Percentiles rank a stretch among this genome's conserved stretches.
phyloP scores from a whole-genome alignment of 2,797 vertebrate genomes.

The Pitangus sulphuratus region DNA sequence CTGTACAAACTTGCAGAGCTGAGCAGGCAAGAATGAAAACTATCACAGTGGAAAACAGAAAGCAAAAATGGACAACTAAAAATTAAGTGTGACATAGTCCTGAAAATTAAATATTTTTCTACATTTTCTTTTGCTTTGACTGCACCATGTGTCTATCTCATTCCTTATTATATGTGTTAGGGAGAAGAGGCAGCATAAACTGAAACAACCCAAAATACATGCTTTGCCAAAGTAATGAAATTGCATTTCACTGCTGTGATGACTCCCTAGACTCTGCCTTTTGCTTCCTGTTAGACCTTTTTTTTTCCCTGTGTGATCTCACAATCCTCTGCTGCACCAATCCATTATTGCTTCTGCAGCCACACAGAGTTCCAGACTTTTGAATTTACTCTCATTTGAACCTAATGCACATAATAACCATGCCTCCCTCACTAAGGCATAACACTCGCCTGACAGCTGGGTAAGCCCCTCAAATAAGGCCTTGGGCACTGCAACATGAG shows the following conservation, averaged over 20 bases:
- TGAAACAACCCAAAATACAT: background rate
- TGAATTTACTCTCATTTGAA: background rate
- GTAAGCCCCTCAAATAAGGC: background rate
- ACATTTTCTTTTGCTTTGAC: background rate
- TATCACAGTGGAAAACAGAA: background rate
- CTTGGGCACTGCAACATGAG: background rate
- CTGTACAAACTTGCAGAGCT: background rate
- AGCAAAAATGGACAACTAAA: background rate
- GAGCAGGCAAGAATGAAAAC: background rate
- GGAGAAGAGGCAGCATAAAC: background rate
- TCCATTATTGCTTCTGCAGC: background rate
- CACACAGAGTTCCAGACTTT: background rate
- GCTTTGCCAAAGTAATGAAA: background rate
- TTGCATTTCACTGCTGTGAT: background rate
- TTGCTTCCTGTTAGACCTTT: background rate
- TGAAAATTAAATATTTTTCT: background rate
- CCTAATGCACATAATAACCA: background rate
- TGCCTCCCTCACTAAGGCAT: background rate
- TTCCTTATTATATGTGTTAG: background rate
- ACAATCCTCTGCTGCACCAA: accelerated
- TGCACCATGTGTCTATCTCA: background rate
- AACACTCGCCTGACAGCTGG: background rate
- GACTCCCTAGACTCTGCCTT: background rate
- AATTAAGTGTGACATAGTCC: background rate
- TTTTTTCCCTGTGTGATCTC: background rate